These are phyloP conservation scores for Gallinago jamesoni DNA, from an alignment of 2,113 vertebrate genomes.

Conservation along the genomic window DNA sequence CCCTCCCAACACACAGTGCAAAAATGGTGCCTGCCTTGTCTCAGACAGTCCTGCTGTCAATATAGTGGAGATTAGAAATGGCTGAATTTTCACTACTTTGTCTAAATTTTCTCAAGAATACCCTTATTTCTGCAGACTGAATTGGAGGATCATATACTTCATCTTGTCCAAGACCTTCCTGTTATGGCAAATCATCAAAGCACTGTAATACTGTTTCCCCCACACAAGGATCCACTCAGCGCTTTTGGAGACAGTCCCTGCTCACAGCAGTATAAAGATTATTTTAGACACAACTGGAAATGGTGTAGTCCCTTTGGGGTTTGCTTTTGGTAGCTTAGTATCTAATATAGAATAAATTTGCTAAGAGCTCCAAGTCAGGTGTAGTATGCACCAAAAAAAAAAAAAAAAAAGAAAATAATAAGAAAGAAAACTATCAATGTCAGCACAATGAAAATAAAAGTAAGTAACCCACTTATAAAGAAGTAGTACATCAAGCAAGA, in stretches of 20 bases:
- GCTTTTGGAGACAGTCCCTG: slow-evolving; percentile 4
- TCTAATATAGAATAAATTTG: background rate
- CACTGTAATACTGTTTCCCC: background rate
- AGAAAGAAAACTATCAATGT: slow-evolving; percentile 27
- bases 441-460: background rate
- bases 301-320: background rate
- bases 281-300: slow-evolving; percentile 40
- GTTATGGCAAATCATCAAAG: slow-evolving; percentile 3
- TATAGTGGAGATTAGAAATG: background rate
- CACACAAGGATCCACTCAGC: background rate
- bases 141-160: background rate
- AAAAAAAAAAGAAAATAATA: background rate
- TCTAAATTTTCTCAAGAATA: background rate
- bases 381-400: background rate
- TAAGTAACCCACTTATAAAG: background rate
- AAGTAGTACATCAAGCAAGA: slow-evolving; percentile 38
- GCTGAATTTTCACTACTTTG: background rate
- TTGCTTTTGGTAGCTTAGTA: background rate
- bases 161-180: background rate
- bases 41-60: background rate
- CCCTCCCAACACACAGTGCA: background rate
- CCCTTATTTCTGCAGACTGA: background rate
- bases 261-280: background rate
- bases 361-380: background rate
- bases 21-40: background rate